Evolutionary conservation across 2,113 vertebrate species (phyloP).

Genomic region (Thamnophis sirtalis): DNA sequence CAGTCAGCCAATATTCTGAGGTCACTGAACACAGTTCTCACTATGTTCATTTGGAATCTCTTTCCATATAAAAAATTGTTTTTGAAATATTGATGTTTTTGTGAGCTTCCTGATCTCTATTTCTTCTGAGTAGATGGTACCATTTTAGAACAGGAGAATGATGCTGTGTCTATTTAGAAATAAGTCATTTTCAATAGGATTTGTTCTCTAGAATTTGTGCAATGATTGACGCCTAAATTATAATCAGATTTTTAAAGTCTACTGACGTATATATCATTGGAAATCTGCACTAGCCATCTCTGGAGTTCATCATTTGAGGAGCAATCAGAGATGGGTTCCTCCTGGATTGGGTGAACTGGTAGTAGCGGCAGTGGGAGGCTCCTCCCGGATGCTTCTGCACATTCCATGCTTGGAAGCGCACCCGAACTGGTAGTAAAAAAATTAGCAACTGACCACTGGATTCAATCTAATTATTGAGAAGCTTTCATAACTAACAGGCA

Average conservation of each 20-base stretch:
- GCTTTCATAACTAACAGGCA: neutral
- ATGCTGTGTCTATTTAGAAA: neutral
- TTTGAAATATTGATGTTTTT: neutral
- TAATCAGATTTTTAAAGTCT: neutral
- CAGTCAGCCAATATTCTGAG: neutral
- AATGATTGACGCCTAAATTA: neutral
- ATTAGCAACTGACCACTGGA: too few relatives aligned
- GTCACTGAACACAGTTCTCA: neutral
- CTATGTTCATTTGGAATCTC: neutral
- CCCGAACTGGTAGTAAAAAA: too few relatives aligned
- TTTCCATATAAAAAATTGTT: neutral
- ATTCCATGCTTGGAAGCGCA: too few relatives aligned
- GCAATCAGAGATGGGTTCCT: neutral
- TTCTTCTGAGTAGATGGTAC: neutral
- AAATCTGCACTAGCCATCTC: neutral
- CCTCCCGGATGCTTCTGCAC: too few relatives aligned
- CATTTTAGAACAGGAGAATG: neutral
- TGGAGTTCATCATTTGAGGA: neutral
- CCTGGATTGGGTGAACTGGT: too few relatives aligned
- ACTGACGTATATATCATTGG: neutral
- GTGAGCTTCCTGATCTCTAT: neutral
- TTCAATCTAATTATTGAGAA: neutral
- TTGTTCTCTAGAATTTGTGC: neutral
- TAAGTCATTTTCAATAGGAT: neutral
- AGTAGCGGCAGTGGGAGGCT: too few relatives aligned